Base-by-base conservation (phyloP, 2,888 invertebrate genomes). In the Dendrolimus pini region DNA sequence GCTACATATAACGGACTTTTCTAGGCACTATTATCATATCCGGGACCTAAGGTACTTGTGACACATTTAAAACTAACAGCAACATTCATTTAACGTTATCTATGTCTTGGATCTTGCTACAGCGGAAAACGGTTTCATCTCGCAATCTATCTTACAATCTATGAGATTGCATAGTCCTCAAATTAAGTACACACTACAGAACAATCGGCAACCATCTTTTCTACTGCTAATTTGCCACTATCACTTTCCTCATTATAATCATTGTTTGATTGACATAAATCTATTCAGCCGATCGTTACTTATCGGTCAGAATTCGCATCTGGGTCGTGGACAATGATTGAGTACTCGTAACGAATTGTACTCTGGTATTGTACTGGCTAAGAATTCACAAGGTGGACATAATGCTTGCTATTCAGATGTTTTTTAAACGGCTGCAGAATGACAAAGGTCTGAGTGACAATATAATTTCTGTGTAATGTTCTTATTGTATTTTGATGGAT, bases 71-170 rank as follows among this genome's bases (percentile, higher is more conserved):
- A 42, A 65, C 64, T 71, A 69, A 65, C 73, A 78, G 78, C 77
- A 78, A 78, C 69, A 71, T 79, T 77, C 69, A 71, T 77, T 72
- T 73, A 67, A 67, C 71, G 71, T 71, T 83, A 85, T 84, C 83
- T 78, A 67, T 80, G 83, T 82, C 80, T 79, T 75, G 71, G 78
- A 84, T 83, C 83, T 72, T 62, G 69, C 64, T 67, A 68, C 70
- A 72, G 68, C 74, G 72, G 75, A 75, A 70, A 69, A 68, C 69
- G 61, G 66, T 63, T 68, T 71, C 75, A 80, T 82, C 82, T 75
- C 66, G 65, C 64, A 62, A 65, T 68, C 71, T 80, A 83, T 83
- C 82, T 73, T 62, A 59, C 62, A 64, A 77, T 80, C 79, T 68
- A 63, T 56, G 61, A 73, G 74, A 78, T 73, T 69, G 64, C 67